Percentiles rank a stretch among this genome's conserved stretches.
phyloP scores from a whole-genome alignment of 1,140 invertebrate species.

The Caenorhabditis remanei region DNA sequence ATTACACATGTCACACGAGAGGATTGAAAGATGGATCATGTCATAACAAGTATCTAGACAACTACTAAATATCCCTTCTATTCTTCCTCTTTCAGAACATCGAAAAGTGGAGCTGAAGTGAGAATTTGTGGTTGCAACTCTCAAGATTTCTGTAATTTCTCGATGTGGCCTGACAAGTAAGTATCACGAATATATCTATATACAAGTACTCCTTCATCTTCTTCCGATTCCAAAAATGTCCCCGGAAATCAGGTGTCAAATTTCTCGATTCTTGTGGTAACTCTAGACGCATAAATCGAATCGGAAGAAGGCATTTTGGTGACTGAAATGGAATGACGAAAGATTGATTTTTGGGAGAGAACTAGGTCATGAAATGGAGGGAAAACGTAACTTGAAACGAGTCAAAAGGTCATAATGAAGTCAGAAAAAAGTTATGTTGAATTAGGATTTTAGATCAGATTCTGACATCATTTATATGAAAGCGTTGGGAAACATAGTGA shows the following conservation, averaged over 20 bases:
- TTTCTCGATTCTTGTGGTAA: constrained; percentile 17
- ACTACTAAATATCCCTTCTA: not conserved
- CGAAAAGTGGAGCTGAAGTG: constrained; percentile 51
- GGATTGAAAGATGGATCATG: constrained; percentile 47
- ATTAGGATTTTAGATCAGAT: not conserved
- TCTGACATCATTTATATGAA: not conserved
- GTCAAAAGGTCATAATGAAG: not conserved
- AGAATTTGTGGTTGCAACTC: constrained; percentile 56
- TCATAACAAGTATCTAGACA: constrained; percentile 27
- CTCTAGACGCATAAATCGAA: constrained; percentile 9
- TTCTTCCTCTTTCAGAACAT: constrained; percentile 44
- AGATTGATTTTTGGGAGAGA: not conserved
- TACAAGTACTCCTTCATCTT: not conserved
- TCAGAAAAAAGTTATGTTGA: not conserved
- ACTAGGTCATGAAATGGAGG: not conserved
- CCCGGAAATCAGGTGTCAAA: constrained; percentile 45
- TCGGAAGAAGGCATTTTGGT: not conserved
- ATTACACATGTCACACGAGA: constrained; percentile 62
- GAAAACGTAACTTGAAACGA: not conserved
- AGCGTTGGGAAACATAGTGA: not conserved
- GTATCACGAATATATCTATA: not conserved
- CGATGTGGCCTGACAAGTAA: constrained; percentile 61
- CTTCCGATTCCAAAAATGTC: not conserved
- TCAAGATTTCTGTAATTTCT: constrained; percentile 62
- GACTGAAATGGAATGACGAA: constrained; percentile 6